Base-by-base conservation (phyloP, 2,888 invertebrate genomes). In the Synergus japonicus region DNA sequence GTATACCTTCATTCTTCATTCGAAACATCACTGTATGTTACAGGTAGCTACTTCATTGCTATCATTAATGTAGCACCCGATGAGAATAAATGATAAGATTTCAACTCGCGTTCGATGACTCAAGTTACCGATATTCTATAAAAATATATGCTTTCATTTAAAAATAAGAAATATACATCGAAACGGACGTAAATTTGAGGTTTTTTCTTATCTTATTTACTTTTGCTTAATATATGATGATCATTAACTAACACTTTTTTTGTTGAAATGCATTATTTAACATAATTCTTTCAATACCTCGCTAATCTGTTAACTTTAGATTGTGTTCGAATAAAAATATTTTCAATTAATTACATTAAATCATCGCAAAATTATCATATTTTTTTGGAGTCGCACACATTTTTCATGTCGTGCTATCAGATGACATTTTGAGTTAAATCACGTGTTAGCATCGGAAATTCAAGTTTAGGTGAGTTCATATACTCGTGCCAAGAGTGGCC, bases 1-100 rank as follows among this genome's bases (percentile, higher is more conserved):
- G 49, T n/a, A n/a, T n/a, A n/a, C 29, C 12, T 77, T 10, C 37
- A 66, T 79, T 80, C 78, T 18, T 73, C 76, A 83, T 85, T 81
- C 83, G n/a, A 37, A 49, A 15, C 64, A 29, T 64, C 64, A 12
- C 44, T 66, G 43, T 18, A 9, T 69, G 69, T 29, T 49, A 29
- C 46, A 49, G 49, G 49, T 54, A 15, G 49, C 29, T 69, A 49
- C 15, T 13, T 29, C 37, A n/a, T 37, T 66, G 41, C 43, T 66
- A 22, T 67, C 18, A 44, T 54, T 73, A 73, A 73, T 46, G 22
- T 73, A 54, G 15, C 4, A 73, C 37, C 54, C 46, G 37, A 9
- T 54, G 37, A 37, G 69, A 73, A 73, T 73, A 54, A 54, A 73
- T 73, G 15, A 73, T 41, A n/a, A 65, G n/a, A 65, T n/a, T 8